Conservation (phyloP, 2,797 vertebrate genomes). For the Tokudaia muenninki region DNA sequence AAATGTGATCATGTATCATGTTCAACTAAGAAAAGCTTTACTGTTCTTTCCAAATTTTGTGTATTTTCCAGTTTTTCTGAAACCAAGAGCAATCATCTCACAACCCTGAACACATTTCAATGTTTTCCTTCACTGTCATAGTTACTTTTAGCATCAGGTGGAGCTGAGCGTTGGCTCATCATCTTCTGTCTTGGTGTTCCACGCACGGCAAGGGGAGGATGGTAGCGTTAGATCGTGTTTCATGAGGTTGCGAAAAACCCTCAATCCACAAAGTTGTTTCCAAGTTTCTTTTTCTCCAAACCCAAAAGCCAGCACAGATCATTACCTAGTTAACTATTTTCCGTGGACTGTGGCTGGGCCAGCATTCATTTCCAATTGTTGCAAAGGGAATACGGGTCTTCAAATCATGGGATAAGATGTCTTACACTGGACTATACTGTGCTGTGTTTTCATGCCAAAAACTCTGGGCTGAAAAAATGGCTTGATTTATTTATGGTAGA, state of each 20-base stretch:
- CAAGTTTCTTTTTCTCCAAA: not conserved
- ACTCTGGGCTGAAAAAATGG: constrained; percentile 3
- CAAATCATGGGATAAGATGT: not conserved
- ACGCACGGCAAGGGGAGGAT: rapidly evolving
- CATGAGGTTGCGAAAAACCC: not conserved
- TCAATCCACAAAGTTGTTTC: not conserved
- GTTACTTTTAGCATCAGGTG: not conserved
- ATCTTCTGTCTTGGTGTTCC: rapidly evolving
- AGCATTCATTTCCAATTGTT: not conserved
- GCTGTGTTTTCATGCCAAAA: not conserved
- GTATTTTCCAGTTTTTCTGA: not conserved
- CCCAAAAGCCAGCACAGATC: not conserved
- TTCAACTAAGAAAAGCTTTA: not conserved
- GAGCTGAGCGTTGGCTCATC: rapidly evolving
- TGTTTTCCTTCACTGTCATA: not conserved
- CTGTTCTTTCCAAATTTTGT: not conserved
- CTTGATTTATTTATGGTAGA: not conserved
- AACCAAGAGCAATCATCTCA: not conserved
- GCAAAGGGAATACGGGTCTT: not conserved
- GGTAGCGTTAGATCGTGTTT: rapidly evolving
- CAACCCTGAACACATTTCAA: not conserved
- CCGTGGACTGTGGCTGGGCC: not conserved
- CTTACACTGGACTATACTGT: not conserved
- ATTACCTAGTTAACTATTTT: not conserved
- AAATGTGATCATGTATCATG: not conserved